phyloP scores from a whole-genome alignment of 2,113 vertebrate species.

The Caloenas nicobarica region DNA sequence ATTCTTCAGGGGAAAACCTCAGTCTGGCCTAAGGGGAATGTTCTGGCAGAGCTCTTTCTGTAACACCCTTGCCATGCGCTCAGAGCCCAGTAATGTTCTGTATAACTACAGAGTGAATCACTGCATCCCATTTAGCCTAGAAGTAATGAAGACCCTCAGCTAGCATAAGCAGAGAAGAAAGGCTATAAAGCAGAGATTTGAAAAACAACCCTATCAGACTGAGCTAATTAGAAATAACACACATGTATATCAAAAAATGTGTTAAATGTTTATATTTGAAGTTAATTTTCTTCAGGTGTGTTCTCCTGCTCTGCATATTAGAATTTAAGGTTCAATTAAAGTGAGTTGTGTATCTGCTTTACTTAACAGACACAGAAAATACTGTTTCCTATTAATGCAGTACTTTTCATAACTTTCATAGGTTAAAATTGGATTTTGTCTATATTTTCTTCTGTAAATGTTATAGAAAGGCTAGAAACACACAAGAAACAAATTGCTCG shows the following conservation, averaged over 20 bases:
- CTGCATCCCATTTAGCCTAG: constrained; percentile 35
- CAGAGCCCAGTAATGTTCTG: background rate
- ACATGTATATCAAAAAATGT: background rate
- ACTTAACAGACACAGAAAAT: background rate
- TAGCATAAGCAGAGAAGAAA: background rate
- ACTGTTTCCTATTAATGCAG: background rate
- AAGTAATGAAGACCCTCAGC: background rate
- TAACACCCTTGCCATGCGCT: background rate
- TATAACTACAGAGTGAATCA: constrained; percentile 60
- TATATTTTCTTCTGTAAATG: background rate
- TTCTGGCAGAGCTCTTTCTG: constrained; percentile 42
- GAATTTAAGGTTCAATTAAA: background rate
- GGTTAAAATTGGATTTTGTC: background rate
- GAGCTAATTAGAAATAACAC: background rate
- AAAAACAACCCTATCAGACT: background rate
- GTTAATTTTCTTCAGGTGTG: background rate
- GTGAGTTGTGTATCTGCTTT: background rate
- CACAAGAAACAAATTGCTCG: background rate
- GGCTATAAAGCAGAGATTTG: background rate
- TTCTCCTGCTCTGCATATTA: background rate
- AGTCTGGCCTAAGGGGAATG: constrained; percentile 57
- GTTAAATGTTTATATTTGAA: background rate
- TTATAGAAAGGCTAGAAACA: background rate
- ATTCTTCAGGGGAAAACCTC: constrained; percentile 55
- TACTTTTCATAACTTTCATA: background rate